Evolutionary conservation across 2,888 invertebrate genomes (phyloP), one percentile per base, ranked within the genome.

Genomic region (Villa cingulata): DNA sequence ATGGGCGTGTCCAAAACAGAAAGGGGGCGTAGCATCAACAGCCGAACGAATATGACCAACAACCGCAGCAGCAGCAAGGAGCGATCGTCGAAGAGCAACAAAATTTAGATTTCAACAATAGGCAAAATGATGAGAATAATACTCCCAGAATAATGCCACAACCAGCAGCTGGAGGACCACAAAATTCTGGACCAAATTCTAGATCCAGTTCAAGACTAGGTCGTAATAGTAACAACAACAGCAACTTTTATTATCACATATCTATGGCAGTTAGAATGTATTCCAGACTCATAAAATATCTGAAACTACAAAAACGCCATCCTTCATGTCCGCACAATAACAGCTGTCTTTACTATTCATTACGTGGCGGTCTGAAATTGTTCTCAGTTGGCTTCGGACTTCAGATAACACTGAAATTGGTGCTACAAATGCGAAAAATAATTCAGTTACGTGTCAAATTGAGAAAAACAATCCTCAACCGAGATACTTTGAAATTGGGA

Each of bases 341-440:
- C 51, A 76, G 78, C 59, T 83, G 83, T 61, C 54, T 73, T 20
- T 71, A 74, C 60, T 78, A 81, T 58, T 64, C 74, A 42, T 54
- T 79, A 4, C 38, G 62, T 17, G 68, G 78, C 47, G 72, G 75
- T 19, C 58, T 70, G 9, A 77, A 74, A 62, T 71, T 80, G 55
- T 79, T 82, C 58, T 61, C 72, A 34, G 69, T 76, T 41, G 81
- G 83, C n/a, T 67, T 80, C 48, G 73, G 74, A 15, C 64, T 77
- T 19, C 81, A 82, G 62, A 61, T 80, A 46, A 71, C 72, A 23
- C 60, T 83, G 41, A 78, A 77, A 59, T 55, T 78, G 49, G 56
- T 77, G 34, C 68, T 82, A 49, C 76, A 78, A 60, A 56, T 75
- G 3, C 74, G 67, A 55, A 71, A 66, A 56, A 64, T 81, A 48